Evolutionary conservation across 2,888 invertebrate species (phyloP), one percentile per base, ranked within the genome.

Genomic region (Heliconius cydno): DNA sequence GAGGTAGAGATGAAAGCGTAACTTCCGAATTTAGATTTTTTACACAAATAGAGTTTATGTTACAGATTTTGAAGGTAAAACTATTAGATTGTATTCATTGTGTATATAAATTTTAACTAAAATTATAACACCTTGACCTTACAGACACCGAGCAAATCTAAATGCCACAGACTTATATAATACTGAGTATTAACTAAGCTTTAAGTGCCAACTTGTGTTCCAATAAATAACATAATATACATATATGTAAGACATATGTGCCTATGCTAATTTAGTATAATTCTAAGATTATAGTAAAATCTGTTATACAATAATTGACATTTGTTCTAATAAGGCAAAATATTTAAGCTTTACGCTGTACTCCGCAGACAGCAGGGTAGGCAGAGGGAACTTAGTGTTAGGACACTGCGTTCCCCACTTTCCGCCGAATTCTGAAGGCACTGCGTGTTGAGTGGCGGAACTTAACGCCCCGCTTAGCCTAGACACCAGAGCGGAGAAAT

Each of bases 141-240:
- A 34, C n/a, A 73, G 34, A 57, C 57, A 30, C 30, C 13, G 52
- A 72, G 72, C 52, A 30, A 57, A 30, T 72, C 73, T 73, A 73
- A 73, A 73, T 57, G 73, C 73, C 73, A 72, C 30, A 73, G 28
- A n/a, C n/a, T 57, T 34, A 73, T 38, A 73, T 34, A 57, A 73
- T 13, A 34, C n/a, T 15, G 0, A 19, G 1, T 57, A 57, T 57
- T 57, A 41, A 25, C n/a, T 70, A 34, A 57, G 60, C 73, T 73
- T 30, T 72, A 73, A 73, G 73, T 60, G 73, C 73, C 60, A 73
- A 60, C 57, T 73, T 60, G n/a, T 60, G 73, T 73, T 73, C 22
- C 60, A 10, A 60, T 60, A 60, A 73, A 73, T 73, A 73, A 13
- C 30, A n/a, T 57, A 13, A 60, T 2, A 10, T 57, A 52, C 30